Percentiles rank a stretch among this genome's conserved stretches.
Conservation (phyloP, 2,888 invertebrate species). For the Chloroclysta siterata region DNA sequence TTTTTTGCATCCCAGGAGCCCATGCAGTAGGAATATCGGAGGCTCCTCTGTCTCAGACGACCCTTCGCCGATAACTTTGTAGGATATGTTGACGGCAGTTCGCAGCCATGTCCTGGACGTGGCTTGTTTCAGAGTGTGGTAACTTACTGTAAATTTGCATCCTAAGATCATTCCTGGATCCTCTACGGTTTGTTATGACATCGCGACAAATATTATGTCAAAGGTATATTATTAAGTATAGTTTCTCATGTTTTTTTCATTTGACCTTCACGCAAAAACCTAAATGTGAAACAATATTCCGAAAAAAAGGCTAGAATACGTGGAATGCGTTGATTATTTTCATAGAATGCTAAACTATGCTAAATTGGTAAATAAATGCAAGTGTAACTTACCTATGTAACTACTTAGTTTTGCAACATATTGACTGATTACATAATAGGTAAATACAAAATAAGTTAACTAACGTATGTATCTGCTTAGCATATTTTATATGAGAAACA, state of each 20-base stretch:
- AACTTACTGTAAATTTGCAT: slow-evolving; percentile 18
- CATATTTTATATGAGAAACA: too few species aligned
- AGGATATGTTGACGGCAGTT: slow-evolving; percentile 62
- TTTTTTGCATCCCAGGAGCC: slow-evolving; percentile 93
- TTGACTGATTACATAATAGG: too few species aligned
- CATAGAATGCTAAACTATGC: not conserved
- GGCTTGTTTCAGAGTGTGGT: slow-evolving; percentile 21
- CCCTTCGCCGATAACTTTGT: slow-evolving; percentile 61
- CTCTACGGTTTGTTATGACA: slow-evolving; percentile 12
- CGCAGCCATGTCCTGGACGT: slow-evolving; percentile 36
- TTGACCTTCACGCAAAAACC: not conserved
- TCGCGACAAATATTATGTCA: too few species aligned
- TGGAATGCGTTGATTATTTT: too few species aligned
- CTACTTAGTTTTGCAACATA: too few species aligned
- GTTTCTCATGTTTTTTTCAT: not conserved
- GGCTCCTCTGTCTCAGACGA: slow-evolving; percentile 50
- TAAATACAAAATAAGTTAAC: too few species aligned
- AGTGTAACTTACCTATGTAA: too few species aligned
- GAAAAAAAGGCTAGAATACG: not conserved
- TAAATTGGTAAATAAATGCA: too few species aligned
- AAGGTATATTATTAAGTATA: not conserved
- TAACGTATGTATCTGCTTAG: too few species aligned
- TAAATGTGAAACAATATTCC: not conserved
- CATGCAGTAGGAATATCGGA: slow-evolving; percentile 88
- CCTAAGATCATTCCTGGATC: slow-evolving; percentile 22